phyloP scores from a whole-genome alignment of 2,797 vertebrate genomes.

The Tiaroga cobitis region DNA sequence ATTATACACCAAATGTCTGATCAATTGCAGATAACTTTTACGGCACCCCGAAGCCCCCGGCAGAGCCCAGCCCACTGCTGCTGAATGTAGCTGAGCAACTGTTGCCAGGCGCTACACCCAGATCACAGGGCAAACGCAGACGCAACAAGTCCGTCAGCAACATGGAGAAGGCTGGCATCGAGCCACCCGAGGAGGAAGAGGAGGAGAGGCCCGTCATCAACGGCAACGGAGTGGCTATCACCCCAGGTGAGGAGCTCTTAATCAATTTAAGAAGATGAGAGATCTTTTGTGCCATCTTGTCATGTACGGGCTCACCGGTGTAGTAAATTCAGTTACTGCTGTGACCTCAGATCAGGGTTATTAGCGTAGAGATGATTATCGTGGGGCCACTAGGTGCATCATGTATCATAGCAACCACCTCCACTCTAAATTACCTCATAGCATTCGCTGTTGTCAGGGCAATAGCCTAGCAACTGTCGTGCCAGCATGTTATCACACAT shows the following conservation, averaged over 20 bases:
- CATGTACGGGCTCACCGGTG: constrained; percentile 6
- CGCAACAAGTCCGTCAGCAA: constrained; percentile 99
- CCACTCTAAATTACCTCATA: constrained; percentile 51
- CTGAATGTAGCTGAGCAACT: constrained; percentile 98
- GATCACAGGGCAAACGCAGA: constrained; percentile 93
- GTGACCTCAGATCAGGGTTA: constrained; percentile 38
- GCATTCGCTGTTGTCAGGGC: constrained; percentile 36
- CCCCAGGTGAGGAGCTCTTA: constrained; percentile 86
- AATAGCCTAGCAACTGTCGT: constrained; percentile 68
- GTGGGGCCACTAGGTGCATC: constrained; percentile 29
- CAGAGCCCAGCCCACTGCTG: constrained; percentile 89
- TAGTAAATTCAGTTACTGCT: constrained; percentile 8
- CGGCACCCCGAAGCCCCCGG: constrained; percentile 96
- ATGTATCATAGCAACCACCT: constrained; percentile 38
- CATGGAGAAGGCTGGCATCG: constrained; percentile 96
- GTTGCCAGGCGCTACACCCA: constrained; percentile 93
- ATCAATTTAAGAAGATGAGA: constrained; percentile 10
- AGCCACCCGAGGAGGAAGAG: constrained; percentile 94
- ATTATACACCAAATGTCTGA: constrained; percentile 1
- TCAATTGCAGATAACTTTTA: constrained; percentile 91
- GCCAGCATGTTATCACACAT: constrained; percentile 52
- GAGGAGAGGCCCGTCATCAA: constrained; percentile 94
- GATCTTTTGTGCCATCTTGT: constrained; percentile 7
- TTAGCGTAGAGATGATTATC: constrained; percentile 19
- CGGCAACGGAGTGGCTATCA: constrained; percentile 88